Conservation (phyloP, 2,888 invertebrate species). For the Mechanitis messenoides region DNA sequence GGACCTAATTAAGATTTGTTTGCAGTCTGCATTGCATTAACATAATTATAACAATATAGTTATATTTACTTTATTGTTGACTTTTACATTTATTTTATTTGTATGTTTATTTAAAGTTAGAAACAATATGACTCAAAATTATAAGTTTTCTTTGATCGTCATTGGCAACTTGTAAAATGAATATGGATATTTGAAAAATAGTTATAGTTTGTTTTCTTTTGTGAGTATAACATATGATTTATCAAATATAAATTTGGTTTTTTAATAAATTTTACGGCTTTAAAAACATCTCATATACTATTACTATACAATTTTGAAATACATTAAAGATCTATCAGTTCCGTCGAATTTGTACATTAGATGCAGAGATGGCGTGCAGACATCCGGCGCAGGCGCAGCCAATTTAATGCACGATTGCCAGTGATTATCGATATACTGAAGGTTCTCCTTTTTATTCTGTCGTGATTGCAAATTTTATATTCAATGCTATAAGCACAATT, state of each 20-base stretch:
- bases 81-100: background rate
- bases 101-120: no score
- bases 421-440: conserved; percentile 37
- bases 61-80: conserved; percentile 3
- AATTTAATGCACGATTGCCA: conserved; percentile 57
- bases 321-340: background rate
- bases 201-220: no score
- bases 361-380: conserved; percentile 36
- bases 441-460: conserved; percentile 16
- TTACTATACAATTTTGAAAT: conserved; percentile 10
- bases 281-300: no score
- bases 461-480: conserved; percentile 6
- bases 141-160: no score
- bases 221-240: no score
- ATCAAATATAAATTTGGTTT: background rate
- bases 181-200: no score
- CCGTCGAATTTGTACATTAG: no score
- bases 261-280: background rate
- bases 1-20: background rate
- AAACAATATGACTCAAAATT: no score
- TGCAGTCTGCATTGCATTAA: background rate
- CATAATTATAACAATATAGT: background rate
- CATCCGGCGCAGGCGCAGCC: conserved; percentile 50
- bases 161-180: no score
- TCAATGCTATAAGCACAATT: background rate